Percentiles rank a stretch among this genome's conserved stretches.
Evolutionary conservation across 2,888 invertebrate species (phyloP).

Genomic region (Lasioglossum calceatum): DNA sequence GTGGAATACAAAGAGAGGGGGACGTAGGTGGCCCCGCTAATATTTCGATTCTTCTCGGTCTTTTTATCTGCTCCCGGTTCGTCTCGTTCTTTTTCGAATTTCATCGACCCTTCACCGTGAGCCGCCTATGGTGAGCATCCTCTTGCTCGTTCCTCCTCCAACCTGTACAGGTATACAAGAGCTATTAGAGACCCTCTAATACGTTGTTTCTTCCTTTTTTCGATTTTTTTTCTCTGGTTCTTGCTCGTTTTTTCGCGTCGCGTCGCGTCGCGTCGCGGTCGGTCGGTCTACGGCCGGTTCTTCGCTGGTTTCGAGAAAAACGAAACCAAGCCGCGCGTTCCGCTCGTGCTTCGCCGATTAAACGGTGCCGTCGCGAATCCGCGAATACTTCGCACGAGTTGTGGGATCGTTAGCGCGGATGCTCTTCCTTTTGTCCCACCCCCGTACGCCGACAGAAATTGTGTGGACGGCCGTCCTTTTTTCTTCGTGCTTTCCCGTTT

Average conservation of each 20-base stretch:
- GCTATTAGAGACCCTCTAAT: conserved; percentile 46
- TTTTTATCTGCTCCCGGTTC: conserved; percentile 20
- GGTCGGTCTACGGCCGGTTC: not conserved
- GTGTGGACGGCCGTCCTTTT: not conserved
- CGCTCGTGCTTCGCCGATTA: conserved; percentile 34
- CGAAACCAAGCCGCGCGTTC: conserved; percentile 15
- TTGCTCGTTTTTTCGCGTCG: conserved; percentile 29
- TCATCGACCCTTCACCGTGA: conserved; percentile 53
- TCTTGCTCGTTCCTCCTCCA: not conserved
- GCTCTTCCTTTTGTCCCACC: not conserved
- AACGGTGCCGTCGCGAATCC: conserved; percentile 24
- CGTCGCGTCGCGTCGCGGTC: conserved; percentile 15
- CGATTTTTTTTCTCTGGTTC: not conserved
- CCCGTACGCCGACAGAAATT: not conserved
- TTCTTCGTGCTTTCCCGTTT: not conserved
- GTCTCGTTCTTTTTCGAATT: conserved; percentile 42
- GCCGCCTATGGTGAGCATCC: conserved; percentile 20
- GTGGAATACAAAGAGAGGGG: conserved; percentile 45
- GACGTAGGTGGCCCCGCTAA: conserved; percentile 67
- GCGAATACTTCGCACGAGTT: conserved; percentile 23
- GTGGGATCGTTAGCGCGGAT: conserved; percentile 35
- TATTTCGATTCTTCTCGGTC: conserved; percentile 23
- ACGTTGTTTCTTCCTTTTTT: conserved; percentile 2
- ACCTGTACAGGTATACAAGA: conserved; percentile 36
- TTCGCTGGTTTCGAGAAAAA: conserved; percentile 32